These are phyloP conservation scores for Misgurnus mizolepis DNA, from an alignment of 2,113 vertebrate species.

Conservation along the genomic window DNA sequence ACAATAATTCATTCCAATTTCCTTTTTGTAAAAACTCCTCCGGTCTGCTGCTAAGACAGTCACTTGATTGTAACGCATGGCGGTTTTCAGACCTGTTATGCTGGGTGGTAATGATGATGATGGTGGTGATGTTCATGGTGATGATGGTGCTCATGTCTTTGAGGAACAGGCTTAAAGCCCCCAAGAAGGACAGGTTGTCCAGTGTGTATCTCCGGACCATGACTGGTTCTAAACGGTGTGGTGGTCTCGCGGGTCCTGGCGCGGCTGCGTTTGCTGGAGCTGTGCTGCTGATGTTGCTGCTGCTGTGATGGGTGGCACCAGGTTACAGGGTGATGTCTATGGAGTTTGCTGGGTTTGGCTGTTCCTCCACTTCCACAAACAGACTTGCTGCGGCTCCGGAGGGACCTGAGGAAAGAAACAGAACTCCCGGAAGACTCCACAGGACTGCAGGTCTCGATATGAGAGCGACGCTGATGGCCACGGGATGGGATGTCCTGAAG, in stretches of 20 bases:
- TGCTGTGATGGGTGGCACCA: constrained; percentile 61
- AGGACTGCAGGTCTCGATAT: constrained; percentile 39
- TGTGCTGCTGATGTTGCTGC: constrained; percentile 72
- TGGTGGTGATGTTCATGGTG: constrained; percentile 91
- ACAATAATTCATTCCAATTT: background rate
- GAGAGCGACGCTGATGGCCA: constrained; percentile 49
- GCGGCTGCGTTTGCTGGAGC: constrained; percentile 66
- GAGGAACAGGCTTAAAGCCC: constrained; percentile 72
- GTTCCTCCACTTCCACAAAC: constrained; percentile 61
- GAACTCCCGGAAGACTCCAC: constrained; percentile 30
- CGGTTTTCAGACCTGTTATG: constrained; percentile 43
- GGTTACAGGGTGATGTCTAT: constrained; percentile 53
- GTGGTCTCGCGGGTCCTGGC: constrained; percentile 70
- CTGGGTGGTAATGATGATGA: constrained; percentile 78
- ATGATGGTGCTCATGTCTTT: constrained; percentile 92
- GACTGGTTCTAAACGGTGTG: constrained; percentile 60
- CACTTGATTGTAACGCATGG: background rate
- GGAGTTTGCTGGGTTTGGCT: constrained; percentile 53
- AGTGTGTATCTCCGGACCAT: constrained; percentile 68
- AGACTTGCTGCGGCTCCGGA: constrained; percentile 66
- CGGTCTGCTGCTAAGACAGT: background rate
- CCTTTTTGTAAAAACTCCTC: background rate
- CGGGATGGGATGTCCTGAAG: background rate
- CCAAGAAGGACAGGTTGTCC: constrained; percentile 70
- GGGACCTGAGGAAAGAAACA: constrained; percentile 36